Evolutionary conservation across 2,888 invertebrate genomes (phyloP), one percentile per base, ranked within the genome.

Genomic region (Ectemnius continuus): DNA sequence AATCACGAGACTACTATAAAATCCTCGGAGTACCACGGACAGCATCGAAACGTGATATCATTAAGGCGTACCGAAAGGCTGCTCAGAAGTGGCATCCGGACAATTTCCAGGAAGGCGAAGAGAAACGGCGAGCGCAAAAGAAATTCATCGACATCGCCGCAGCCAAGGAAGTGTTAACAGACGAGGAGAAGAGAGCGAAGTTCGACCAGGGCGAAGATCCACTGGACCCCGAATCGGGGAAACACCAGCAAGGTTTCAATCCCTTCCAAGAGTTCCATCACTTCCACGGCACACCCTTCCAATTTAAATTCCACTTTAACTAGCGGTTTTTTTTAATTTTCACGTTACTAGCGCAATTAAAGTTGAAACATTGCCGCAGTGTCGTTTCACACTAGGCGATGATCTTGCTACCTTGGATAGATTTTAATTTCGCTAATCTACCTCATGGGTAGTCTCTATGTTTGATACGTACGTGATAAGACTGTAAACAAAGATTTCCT

Each of bases 11-110:
- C 91, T 99, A 99, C 91, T 99, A 99, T 91, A 99, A 99, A 92
- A 99, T 99, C 85, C 92, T 99, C 67, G 96, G 95, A 14, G 98
- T 99, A 0, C 96, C 96, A 88, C 94, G 97, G 88, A 94, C 94
- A 65, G 99, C 99, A 2, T 94, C 93, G 62, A 99, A 99, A 92
- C 95, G 95, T 87, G 98, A 99, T 91, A 97, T 99, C 58, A 93
- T 94, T 14, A 99, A 99, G 92, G 99, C 98, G 18, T 99, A 99
- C 91, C 94, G 99, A 81, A 98, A 97, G 92, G 94, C 97, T 65
- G 99, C 99, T 14, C 97, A 98, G 91, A 96, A 98, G 91, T 99
- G 99, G 99, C 99, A 99, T 92, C 99, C 99, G 0, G 99, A 99
- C 92, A 98, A 96, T 92, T 99, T 95, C 91, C 94, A 93, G 66